Conservation (phyloP, 2,797 vertebrate genomes). For the Carcharodon carcharias region DNA sequence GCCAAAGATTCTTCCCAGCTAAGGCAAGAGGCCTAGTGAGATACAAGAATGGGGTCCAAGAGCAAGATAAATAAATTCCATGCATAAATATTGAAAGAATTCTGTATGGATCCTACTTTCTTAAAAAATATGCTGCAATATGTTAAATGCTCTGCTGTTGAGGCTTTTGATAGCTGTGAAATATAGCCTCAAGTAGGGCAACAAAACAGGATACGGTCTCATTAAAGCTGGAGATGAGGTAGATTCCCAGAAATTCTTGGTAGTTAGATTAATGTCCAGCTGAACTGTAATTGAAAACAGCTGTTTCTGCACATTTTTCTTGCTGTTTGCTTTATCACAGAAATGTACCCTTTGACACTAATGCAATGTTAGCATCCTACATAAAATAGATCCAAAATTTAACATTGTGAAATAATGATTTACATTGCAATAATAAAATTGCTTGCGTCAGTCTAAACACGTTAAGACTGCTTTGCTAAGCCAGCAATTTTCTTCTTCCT, state of each 20-base stretch:
- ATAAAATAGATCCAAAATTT: constrained; percentile 9
- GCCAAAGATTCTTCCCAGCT: constrained; percentile 25
- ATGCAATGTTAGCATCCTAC: not conserved
- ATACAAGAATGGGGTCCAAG: constrained; percentile 7
- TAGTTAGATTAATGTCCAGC: constrained; percentile 36
- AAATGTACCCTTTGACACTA: constrained; percentile 22
- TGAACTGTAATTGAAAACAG: constrained; percentile 35
- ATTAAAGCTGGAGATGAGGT: constrained; percentile 35
- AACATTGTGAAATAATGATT: not conserved
- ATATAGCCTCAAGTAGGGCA: constrained; percentile 8
- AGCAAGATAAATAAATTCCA: constrained; percentile 19
- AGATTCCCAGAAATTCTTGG: constrained; percentile 36
- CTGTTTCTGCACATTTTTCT: constrained; percentile 35
- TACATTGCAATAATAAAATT: not conserved
- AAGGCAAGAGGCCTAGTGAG: constrained; percentile 24
- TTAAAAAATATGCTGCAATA: constrained; percentile 20
- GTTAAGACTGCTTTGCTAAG: not conserved
- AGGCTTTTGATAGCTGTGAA: constrained; percentile 30
- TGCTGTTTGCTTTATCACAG: constrained; percentile 28
- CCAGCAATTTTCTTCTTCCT: not conserved
- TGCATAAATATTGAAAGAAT: constrained; percentile 30
- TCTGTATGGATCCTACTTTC: not conserved
- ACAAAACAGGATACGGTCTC: constrained; percentile 37
- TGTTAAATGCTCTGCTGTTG: constrained; percentile 26
- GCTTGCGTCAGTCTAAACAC: not conserved